Evolutionary conservation across 2,888 invertebrate species (phyloP), one percentile per base, ranked within the genome.

Genomic region (Rhabditophanes sp.): DNA sequence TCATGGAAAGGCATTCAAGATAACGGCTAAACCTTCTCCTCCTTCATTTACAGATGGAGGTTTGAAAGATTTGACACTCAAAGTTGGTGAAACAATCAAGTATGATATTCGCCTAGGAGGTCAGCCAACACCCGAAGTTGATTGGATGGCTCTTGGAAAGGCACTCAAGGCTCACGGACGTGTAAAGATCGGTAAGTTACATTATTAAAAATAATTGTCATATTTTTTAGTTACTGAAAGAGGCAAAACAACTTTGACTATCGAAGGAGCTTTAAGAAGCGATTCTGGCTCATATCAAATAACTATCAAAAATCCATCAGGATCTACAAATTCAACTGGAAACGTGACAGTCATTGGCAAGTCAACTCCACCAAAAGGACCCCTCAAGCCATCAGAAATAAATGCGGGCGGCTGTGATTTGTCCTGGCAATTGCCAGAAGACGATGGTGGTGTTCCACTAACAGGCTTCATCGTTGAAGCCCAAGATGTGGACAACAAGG

Each of bases 341-440:
- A 78, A 81, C 61, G 74, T 87, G 19, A 80, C 80, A 26, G 81
- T 87, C 3, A 72, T 87, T 15, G 83, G 74, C 72, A 20, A 66
- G 67, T 87, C 88, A 2, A 76, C 78, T n/a, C 79, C 81, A 61
- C 87, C 87, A 22, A 82, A 84, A 67, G 87, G 85, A 44, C 87
- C 87, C 7, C 73, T 88, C 16, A 80, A 80, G 70, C n/a, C n/a
- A n/a, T n/a, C n/a, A n/a, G n/a, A n/a, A n/a, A n/a, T 93, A 7
- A 85, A 87, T 67, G 88, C 87, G 65, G 87, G 87, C 67, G 83
- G 90, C 2, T 88, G 88, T 65, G 80, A 78, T 8, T 75, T 96
- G 25, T 81, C 83, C 66, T 96, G 96, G 93, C 85, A 82, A 68
- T 78, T 88, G 46, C 93, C 96, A 8, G 72, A 77, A 66, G 72